Conservation (phyloP, 2,113 vertebrate genomes). For the Cynoglossus semilaevis region DNA sequence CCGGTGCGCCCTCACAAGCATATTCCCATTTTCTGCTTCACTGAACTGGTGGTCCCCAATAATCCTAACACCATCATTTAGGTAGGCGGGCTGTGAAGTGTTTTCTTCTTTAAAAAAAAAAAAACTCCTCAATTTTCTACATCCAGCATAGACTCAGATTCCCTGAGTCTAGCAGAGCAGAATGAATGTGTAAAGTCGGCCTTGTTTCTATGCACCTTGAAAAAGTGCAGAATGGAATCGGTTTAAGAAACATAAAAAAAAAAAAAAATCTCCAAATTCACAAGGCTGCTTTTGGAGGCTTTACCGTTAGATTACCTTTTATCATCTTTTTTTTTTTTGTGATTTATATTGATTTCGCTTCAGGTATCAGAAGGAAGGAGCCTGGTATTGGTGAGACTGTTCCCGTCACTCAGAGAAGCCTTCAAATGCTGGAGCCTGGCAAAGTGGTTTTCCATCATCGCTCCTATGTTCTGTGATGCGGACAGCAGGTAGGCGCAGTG, state of each 20-base stretch:
- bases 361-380: constrained; percentile 8
- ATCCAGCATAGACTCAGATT: constrained; percentile 60
- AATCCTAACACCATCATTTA: constrained; percentile 80
- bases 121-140: constrained; percentile 59
- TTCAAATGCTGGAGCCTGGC: constrained; percentile 44
- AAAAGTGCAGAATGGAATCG: constrained; percentile 28
- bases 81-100: constrained; percentile 59
- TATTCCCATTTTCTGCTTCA: constrained; percentile 79
- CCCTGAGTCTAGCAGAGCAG: constrained; percentile 56
- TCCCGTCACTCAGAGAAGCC: constrained; percentile 23
- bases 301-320: not conserved
- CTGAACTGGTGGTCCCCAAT: constrained; percentile 74
- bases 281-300: not conserved
- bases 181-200: constrained; percentile 60
- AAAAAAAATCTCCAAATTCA: constrained; percentile 52
- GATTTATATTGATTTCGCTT: constrained; percentile 27
- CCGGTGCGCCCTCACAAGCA: constrained; percentile 65
- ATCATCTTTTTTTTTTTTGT: constrained; percentile 17
- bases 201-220: constrained; percentile 43
- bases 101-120: constrained; percentile 26
- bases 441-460: constrained; percentile 59
- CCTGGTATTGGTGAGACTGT: not conserved
- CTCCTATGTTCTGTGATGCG: constrained; percentile 50
- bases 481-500: constrained; percentile 59
- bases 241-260: constrained; percentile 48